Percentiles rank a stretch among this genome's conserved stretches.
These are phyloP conservation scores for Cochlearius cochlearius DNA, from an alignment of 2,113 vertebrate genomes.

Conservation along the genomic window DNA sequence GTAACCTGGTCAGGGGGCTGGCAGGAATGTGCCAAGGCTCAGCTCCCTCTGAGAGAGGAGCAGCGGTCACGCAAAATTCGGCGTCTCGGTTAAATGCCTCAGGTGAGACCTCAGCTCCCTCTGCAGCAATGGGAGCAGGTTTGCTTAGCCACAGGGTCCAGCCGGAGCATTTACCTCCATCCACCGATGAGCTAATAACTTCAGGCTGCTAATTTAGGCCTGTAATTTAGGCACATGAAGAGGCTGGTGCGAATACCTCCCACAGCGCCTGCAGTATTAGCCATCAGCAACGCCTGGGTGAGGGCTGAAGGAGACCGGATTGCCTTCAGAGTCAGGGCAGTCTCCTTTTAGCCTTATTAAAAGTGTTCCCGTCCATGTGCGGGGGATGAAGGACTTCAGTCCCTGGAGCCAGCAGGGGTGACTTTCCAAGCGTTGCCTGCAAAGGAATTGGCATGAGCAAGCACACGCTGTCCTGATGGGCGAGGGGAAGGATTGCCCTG, in stretches of 20 bases:
- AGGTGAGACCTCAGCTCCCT: not conserved
- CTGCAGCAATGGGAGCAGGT: not conserved
- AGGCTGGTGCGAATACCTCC: not conserved
- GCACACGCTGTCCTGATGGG: not conserved
- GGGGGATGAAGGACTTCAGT: not conserved
- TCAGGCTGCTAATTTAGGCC: not conserved
- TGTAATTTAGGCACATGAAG: not conserved
- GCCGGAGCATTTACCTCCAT: not conserved
- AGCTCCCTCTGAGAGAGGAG: not conserved
- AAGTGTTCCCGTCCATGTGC: not conserved
- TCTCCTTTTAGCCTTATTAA: not conserved
- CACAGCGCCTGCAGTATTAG: not conserved
- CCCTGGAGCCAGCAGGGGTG: not conserved
- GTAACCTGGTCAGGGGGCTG: not conserved
- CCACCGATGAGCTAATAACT: not conserved
- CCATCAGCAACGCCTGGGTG: not conserved
- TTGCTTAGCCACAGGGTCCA: not conserved
- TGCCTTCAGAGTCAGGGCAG: not conserved
- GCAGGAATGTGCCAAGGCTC: not conserved
- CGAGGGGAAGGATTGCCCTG: fast-evolving
- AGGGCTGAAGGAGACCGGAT: not conserved
- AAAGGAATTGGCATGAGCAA: not conserved
- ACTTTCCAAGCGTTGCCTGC: not conserved
- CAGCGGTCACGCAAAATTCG: not conserved
- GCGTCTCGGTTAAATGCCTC: not conserved